Percentiles rank a stretch among this genome's conserved stretches.
phyloP scores from a whole-genome alignment of 2,113 vertebrate species.

The Budorcas taxicolor region DNA sequence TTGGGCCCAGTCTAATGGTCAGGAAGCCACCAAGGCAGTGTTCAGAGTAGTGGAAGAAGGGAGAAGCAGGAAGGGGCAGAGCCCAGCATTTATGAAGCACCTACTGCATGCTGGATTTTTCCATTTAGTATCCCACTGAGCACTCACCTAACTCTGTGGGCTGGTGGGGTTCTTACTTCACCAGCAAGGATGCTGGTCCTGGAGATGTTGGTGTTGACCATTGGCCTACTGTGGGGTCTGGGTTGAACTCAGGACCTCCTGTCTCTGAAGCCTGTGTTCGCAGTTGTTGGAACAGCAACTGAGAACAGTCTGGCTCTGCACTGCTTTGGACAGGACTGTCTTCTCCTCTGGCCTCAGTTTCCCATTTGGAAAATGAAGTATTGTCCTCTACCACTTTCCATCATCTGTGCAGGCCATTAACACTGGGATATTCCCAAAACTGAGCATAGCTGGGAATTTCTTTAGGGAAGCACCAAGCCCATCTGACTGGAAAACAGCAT shows the following conservation, averaged over 20 bases:
- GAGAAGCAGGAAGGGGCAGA: not conserved
- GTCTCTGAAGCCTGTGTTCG: not conserved
- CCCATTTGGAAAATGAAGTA: not conserved
- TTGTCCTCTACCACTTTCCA: not conserved
- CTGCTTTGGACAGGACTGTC: not conserved
- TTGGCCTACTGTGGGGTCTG: not conserved
- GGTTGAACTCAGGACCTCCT: not conserved
- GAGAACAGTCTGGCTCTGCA: not conserved
- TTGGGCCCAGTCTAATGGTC: not conserved
- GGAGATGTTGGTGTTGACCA: not conserved
- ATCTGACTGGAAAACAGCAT: not conserved
- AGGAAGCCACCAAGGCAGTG: not conserved
- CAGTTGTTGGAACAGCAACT: not conserved
- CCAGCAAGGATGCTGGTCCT: not conserved
- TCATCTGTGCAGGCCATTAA: not conserved
- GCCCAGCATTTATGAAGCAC: not conserved
- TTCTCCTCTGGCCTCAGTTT: not conserved
- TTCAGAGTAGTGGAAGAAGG: not conserved
- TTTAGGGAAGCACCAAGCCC: not conserved
- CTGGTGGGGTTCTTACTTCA: not conserved
- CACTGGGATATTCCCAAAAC: not conserved
- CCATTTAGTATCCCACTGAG: not conserved
- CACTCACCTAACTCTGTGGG: not conserved
- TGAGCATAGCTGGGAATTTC: not conserved
- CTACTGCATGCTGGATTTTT: not conserved